Base-by-base conservation (phyloP, 2,113 vertebrate species). In the Poeciliopsis occidentalis region DNA sequence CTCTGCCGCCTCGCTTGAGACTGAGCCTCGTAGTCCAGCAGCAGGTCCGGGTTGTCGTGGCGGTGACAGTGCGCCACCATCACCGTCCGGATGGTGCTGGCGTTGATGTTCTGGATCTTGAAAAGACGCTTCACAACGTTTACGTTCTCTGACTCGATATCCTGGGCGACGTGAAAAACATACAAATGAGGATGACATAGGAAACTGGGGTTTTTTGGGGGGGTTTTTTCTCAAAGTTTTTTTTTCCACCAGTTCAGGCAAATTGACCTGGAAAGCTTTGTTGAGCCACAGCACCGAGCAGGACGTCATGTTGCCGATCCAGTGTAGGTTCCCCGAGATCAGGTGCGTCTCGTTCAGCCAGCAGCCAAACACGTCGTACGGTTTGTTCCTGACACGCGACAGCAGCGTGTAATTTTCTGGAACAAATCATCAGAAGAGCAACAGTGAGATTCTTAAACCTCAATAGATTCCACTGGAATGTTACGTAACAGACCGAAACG, bases 71-170 rank as follows among this genome's bases (percentile, higher is more conserved):
- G 97, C 0, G 97, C 98, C 87, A 99, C 97, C 97, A 99, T 98
- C 78, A 99, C 97, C 0, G 97, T 98, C 69, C 98, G 97, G 84
- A 99, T 96, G 30, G 96, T 97, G 94, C 98, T 99, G 87, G 97
- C 97, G 0, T 99, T 99, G 74, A 98, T 87, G 92, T 99, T 99
- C 93, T 99, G 98, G 89, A 99, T 97, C 91, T 98, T 98, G 83
- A 99, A 99, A n/a, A 99, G 96, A 34, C 97, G 96, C 90, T 98
- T 99, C 37, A 99, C 97, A 30, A 99, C 98, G 0, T 99, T 99
- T 69, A 97, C 94, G 0, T 98, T 99, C 90, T 99, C 97, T 0
- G 97, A 99, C 90, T 99, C 98, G 0, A 99, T 84, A 3, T 97
- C 96, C 98, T 99, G 89, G 0, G 0, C 24, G 65, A 26, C 2